Evolutionary conservation across 1,140 invertebrate species (phyloP).

Genomic region (Ceratina calcarata): DNA sequence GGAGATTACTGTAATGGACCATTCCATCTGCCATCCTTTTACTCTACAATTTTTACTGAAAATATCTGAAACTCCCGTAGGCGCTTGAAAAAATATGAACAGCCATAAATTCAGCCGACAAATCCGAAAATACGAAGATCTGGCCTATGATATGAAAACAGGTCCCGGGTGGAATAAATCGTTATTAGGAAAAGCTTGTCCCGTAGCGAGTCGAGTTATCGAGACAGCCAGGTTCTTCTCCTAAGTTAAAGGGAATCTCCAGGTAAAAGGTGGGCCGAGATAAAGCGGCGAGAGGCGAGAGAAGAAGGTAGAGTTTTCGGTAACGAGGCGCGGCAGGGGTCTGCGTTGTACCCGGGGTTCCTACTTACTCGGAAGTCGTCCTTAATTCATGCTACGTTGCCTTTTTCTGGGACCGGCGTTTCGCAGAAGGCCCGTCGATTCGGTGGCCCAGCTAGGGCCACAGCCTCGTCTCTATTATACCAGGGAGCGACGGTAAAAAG

Average conservation of each 20-base stretch:
- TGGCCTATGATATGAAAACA: not conserved
- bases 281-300: not conserved
- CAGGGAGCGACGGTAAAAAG: constrained; percentile 49
- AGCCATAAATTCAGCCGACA: not conserved
- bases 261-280: not conserved
- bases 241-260: not conserved
- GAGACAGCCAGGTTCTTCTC: constrained; percentile 8
- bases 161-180: constrained; percentile 8
- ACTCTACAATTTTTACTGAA: not conserved
- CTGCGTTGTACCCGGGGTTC: constrained; percentile 15
- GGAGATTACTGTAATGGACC: no score
- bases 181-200: constrained; percentile 12
- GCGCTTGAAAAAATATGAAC: not conserved
- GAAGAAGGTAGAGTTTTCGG: constrained; percentile 19
- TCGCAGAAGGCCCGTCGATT: constrained; percentile 59
- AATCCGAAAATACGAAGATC: no score
- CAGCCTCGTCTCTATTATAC: constrained; percentile 56
- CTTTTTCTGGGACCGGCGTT: constrained; percentile 52
- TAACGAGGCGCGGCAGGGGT: constrained; percentile 35
- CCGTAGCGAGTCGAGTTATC: not conserved
- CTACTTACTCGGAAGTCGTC: constrained; percentile 65
- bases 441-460: constrained; percentile 40
- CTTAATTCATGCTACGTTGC: constrained; percentile 63
- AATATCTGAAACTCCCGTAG: constrained; percentile 8
- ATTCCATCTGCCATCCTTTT: no score